Evolutionary conservation across 2,888 invertebrate genomes (phyloP).

Genomic region (Drosophila tripunctata): DNA sequence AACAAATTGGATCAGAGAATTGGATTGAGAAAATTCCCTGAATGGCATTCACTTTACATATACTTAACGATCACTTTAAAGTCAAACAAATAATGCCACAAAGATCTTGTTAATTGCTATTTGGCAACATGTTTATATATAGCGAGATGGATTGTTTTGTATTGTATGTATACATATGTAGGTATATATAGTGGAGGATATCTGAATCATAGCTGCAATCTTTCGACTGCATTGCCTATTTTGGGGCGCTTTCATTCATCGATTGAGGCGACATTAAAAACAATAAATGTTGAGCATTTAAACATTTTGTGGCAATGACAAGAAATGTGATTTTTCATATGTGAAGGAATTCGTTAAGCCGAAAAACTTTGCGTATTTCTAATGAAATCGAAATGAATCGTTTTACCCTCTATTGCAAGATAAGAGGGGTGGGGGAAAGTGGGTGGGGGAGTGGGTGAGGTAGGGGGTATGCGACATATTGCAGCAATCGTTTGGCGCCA

Average conservation of each 20-base stretch:
- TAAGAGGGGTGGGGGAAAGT: too few species aligned
- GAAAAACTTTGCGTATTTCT: conserved; percentile 40
- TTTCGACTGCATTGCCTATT: conserved; percentile 65
- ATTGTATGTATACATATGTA: background rate
- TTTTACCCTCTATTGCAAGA: background rate
- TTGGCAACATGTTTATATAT: conserved; percentile 15
- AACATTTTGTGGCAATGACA: conserved; percentile 10
- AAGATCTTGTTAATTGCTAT: conserved; percentile 54
- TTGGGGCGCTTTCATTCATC: conserved; percentile 56
- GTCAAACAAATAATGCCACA: conserved; percentile 41
- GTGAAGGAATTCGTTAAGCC: conserved; percentile 39
- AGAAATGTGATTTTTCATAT: conserved; percentile 43
- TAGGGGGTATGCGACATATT: conserved; percentile 40
- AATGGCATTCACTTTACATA: conserved; percentile 7
- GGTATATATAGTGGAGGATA: conserved; percentile 8
- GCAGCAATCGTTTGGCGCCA: conserved; percentile 74
- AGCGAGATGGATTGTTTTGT: background rate
- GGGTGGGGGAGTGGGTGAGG: background rate
- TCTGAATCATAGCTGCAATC: conserved; percentile 43
- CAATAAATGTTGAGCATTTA: conserved; percentile 12
- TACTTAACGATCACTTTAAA: conserved; percentile 53
- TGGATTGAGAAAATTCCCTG: conserved; percentile 31
- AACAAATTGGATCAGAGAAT: conserved; percentile 22
- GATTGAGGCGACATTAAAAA: conserved; percentile 14
- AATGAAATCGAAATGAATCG: conserved; percentile 62